These are phyloP conservation scores for Drosophila ercepeae DNA, from an alignment of 1,140 invertebrate species.

Conservation along the genomic window DNA sequence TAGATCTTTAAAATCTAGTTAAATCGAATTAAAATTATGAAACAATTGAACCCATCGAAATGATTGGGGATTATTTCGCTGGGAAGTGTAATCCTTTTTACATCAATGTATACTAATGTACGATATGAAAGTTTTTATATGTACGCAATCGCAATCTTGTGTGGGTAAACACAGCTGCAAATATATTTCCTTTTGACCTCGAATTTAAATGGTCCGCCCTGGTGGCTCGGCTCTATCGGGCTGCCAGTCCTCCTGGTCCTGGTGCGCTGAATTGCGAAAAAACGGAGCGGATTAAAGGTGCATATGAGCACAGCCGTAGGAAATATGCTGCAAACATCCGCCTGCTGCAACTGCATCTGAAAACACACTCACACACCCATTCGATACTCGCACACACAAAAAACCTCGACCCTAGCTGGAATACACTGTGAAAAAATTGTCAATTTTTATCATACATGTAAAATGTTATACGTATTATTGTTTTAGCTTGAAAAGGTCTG, in stretches of 20 bases:
- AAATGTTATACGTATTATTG: not conserved
- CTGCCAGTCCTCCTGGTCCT: conserved; percentile 12
- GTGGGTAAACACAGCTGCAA: conserved; percentile 74
- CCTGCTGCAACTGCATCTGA: conserved; percentile 83
- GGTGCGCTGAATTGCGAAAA: conserved; percentile 55
- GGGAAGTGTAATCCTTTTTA: conserved; percentile 5
- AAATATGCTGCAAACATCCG: conserved; percentile 82
- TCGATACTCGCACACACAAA: conserved; percentile 7
- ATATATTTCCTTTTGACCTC: conserved; percentile 74
- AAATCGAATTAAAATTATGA: not conserved
- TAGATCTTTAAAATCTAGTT: too few relatives aligned
- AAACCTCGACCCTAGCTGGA: conserved; percentile 25
- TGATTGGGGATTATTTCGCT: not conserved
- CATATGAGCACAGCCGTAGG: conserved; percentile 77
- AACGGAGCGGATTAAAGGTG: conserved; percentile 79
- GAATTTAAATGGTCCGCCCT: conserved; percentile 76
- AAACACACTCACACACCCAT: conserved; percentile 56
- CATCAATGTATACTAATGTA: conserved; percentile 5
- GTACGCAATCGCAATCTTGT: conserved; percentile 59
- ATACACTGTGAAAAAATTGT: conserved; percentile 28
- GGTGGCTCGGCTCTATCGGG: conserved; percentile 54
- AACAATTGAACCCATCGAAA: not conserved
- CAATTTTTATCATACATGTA: not conserved
- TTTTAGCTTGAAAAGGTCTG: not conserved
- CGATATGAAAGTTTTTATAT: conserved; percentile 25